These are phyloP conservation scores for Bimastos eiseni DNA, from an alignment of 2,888 invertebrate genomes.

Conservation along the genomic window DNA sequence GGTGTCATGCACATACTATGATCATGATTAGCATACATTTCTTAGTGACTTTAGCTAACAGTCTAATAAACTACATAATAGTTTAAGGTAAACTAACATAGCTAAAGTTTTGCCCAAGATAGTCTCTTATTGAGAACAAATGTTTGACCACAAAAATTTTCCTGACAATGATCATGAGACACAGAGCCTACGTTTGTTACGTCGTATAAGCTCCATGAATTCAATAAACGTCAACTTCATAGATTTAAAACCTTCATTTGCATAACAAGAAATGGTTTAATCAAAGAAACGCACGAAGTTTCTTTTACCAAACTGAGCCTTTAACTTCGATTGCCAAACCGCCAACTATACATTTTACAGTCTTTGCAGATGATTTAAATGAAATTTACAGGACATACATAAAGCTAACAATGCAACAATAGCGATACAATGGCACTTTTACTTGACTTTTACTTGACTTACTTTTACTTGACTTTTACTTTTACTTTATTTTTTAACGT, in stretches of 20 bases:
- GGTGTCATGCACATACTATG: not conserved
- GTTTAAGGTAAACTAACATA: not conserved
- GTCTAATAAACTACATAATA: not conserved
- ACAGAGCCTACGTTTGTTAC: no score
- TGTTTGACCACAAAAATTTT: not conserved
- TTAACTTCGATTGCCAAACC: no score
- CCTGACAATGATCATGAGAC: no score
- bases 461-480: not conserved
- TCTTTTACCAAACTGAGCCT: no score
- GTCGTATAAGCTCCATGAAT: no score
- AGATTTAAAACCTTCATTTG: no score
- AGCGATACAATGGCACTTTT: not conserved
- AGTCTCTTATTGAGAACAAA: not conserved
- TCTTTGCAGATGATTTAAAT: not conserved
- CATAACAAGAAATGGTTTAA: no score
- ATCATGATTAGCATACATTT: not conserved
- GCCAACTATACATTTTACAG: not conserved
- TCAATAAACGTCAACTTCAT: no score
- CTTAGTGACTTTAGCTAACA: not conserved
- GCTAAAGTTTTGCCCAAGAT: not conserved
- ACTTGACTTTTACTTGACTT: not conserved
- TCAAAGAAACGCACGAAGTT: no score
- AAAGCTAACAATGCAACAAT: not conserved
- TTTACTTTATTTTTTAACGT: not conserved
- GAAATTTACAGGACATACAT: not conserved